Evolutionary conservation across 1,140 invertebrate species (phyloP), one percentile per base, ranked within the genome.

Genomic region (Mya arenaria): DNA sequence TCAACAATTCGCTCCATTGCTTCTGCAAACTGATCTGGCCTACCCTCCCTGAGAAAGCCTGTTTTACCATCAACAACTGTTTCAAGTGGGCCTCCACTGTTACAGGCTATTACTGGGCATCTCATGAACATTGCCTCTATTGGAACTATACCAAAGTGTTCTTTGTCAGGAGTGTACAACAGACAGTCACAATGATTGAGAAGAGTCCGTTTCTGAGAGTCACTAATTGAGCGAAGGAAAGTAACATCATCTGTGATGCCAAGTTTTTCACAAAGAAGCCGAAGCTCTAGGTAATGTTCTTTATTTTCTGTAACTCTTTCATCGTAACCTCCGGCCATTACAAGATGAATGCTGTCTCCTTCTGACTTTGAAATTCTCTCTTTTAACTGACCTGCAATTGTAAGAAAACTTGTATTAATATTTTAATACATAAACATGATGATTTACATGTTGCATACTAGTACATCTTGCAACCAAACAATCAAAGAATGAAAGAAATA

Each of bases 71-170:
- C 93, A 0, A 96, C 94, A 62, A 99, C 94, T 0, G 99, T 99
- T 93, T 99, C 99, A 5, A 94, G 95, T 0, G 99, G 99, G 1
- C 99, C 99, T 36, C 99, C 99, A 91, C 96, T 97, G 89, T 98
- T 97, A 0, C 97, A 96, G 0, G 99, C 99, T 85, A 99, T 96
- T 0, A 99, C 98, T 25, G 98, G 98, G 89, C 97, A 97, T 34
- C 94, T 93, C 89, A 96, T 95, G 90, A 97, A 98, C 99, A 99
- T 99, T 0, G 98, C 98, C 94, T 99, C 99, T 66, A 99, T 93
- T 1, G 99, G 99, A 8, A 99, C 99, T 90, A 99, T 99, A 5
- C 99, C 99, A 95, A 99, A 99, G 94, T 99, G 99, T 92, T 99
- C 99, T 91, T 97, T 97, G 0, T 96, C 95, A 4, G 99, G 99